These are phyloP conservation scores for Oplegnathus fasciatus DNA, from an alignment of 2,113 vertebrate species.

Conservation along the genomic window DNA sequence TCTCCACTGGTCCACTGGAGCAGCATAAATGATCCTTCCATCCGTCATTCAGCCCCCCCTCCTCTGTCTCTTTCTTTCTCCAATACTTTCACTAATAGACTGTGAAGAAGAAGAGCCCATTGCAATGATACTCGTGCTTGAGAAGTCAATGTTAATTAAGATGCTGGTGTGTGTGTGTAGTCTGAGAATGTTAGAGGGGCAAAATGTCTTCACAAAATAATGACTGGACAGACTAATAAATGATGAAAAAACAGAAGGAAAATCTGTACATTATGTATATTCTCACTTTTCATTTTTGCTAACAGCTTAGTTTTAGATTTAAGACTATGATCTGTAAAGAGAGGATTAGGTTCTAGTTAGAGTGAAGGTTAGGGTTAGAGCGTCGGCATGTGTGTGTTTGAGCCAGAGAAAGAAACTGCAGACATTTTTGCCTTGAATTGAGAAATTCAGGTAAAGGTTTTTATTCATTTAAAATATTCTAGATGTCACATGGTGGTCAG, in stretches of 20 bases:
- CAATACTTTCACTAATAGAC: conserved; percentile 6
- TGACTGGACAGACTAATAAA: not conserved
- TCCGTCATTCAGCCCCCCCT: not conserved
- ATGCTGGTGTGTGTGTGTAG: not conserved
- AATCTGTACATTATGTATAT: no score
- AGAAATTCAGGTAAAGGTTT: not conserved
- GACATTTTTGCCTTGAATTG: not conserved
- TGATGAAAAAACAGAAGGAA: not conserved
- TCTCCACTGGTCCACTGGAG: conserved; percentile 4
- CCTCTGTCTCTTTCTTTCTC: conserved; percentile 13
- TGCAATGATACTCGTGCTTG: not conserved
- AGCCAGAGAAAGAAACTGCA: not conserved
- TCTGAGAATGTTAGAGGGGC: not conserved
- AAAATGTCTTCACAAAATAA: fast-evolving
- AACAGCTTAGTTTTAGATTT: not conserved
- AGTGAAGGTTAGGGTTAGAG: not conserved
- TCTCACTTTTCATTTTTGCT: not conserved
- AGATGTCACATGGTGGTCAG: not conserved
- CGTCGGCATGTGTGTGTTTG: not conserved
- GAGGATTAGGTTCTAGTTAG: not conserved
- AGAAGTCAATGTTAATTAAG: conserved; percentile 22
- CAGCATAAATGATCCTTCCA: conserved; percentile 1
- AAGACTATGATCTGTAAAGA: not conserved
- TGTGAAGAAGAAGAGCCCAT: conserved; percentile 9
- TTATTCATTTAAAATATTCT: not conserved